Percentiles rank a stretch among this genome's conserved stretches.
Conservation (phyloP, 1,140 invertebrate species). For the Paracyclopina nana region DNA sequence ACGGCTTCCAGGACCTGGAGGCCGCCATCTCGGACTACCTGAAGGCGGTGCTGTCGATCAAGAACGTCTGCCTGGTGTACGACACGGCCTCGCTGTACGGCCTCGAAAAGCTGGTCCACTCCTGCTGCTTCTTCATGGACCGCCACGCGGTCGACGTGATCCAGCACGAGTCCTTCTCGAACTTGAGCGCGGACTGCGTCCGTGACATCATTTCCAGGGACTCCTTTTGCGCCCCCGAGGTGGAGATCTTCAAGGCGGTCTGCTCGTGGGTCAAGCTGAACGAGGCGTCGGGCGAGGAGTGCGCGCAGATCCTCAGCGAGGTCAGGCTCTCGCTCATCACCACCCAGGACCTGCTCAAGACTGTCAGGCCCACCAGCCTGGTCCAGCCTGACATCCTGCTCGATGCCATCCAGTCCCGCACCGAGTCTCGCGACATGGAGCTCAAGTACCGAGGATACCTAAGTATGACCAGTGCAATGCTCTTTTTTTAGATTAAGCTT, state of each 20-base stretch:
- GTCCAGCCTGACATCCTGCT: constrained; percentile 72
- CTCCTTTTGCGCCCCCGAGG: constrained; percentile 87
- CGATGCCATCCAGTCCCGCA: constrained; percentile 74
- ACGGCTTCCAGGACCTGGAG: constrained; percentile 81
- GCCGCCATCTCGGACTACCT: constrained; percentile 77
- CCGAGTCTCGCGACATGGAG: constrained; percentile 47
- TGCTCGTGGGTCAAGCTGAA: constrained; percentile 61
- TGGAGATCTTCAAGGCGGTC: constrained; percentile 80
- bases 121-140: constrained; percentile 57
- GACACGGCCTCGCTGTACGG: constrained; percentile 63
- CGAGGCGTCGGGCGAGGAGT: constrained; percentile 35
- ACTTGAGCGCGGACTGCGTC: constrained; percentile 41
- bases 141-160: constrained; percentile 63
- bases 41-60: constrained; percentile 57
- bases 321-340: constrained; percentile 70
- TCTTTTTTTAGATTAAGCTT: too few relatives aligned
- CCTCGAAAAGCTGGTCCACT: constrained; percentile 37
- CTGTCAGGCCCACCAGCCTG: constrained; percentile 61
- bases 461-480: constrained; percentile 35
- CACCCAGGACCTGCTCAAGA: constrained; percentile 53
- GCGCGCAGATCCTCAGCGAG: constrained; percentile 23
- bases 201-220: constrained; percentile 57
- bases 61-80: constrained; percentile 79
- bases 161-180: constrained; percentile 56
- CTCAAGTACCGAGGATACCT: constrained; percentile 57